A percentile compares a stretch with the other conserved stretches of the same genome.
Conservation (phyloP, 2,888 invertebrate species). For the Diabrotica balteata region DNA sequence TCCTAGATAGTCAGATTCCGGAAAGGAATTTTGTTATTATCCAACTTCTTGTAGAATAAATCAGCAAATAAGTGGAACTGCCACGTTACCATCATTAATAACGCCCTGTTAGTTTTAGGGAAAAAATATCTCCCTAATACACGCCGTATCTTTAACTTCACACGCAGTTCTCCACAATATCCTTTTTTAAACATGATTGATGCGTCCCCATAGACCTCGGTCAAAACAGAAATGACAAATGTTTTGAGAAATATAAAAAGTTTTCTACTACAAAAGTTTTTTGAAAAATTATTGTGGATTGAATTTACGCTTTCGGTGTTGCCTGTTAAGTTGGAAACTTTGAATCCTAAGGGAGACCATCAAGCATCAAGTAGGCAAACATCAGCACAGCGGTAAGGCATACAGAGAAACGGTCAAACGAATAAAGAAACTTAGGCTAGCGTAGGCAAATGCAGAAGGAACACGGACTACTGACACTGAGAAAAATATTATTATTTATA, state of each 20-base stretch:
- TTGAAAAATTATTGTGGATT: constrained; percentile 58
- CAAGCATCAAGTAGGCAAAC: constrained; percentile 56
- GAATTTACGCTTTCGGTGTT: constrained; percentile 51
- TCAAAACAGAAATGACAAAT: constrained; percentile 60
- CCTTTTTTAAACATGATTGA: constrained; percentile 49
- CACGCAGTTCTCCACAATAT: constrained; percentile 15
- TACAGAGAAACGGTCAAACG: constrained; percentile 53
- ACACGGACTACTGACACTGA: constrained; percentile 11
- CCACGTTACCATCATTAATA: constrained; percentile 7
- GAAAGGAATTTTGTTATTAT: no score
- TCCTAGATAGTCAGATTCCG: no score
- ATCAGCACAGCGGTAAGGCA: constrained; percentile 42
- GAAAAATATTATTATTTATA: neutral
- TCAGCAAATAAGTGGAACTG: no score
- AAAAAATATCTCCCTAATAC: constrained; percentile 10
- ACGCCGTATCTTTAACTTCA: constrained; percentile 12
- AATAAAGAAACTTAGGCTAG: constrained; percentile 40
- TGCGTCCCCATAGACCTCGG: constrained; percentile 51
- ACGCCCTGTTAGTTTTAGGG: neutral
- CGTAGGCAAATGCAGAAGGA: neutral
- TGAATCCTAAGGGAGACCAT: constrained; percentile 51
- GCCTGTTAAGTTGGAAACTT: constrained; percentile 55
- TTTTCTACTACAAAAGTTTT: constrained; percentile 56
- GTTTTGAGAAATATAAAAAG: constrained; percentile 55
- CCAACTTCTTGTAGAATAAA: no score